A percentile compares a stretch with the other conserved stretches of the same genome.
phyloP scores from a whole-genome alignment of 2,113 vertebrate genomes.

The Numenius arquata region DNA sequence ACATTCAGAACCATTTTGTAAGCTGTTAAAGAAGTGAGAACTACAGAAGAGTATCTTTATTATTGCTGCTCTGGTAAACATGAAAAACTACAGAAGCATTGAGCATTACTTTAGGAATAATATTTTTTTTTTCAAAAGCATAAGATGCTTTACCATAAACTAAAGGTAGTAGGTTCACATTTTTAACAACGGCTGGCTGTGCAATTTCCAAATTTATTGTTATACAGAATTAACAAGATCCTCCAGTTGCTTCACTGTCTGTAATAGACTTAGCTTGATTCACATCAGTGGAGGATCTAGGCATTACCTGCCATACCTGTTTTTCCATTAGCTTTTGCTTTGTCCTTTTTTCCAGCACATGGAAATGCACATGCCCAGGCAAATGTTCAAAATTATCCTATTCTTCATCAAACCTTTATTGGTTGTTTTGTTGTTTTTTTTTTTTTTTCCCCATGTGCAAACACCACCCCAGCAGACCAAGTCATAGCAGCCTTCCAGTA shows the following conservation, averaged over 20 bases:
- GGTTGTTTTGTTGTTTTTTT: no score
- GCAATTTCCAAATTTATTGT: not conserved
- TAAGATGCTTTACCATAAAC: not conserved
- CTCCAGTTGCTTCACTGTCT: not conserved
- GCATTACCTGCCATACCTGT: not conserved
- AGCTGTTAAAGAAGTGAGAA: not conserved
- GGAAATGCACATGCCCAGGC: not conserved
- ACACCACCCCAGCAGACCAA: not conserved
- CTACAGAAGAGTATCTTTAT: not conserved
- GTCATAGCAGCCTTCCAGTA: not conserved
- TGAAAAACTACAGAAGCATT: not conserved
- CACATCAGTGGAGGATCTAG: not conserved
- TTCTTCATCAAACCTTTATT: not conserved
- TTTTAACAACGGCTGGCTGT: not conserved
- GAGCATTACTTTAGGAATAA: not conserved
- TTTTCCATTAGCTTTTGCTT: constrained; percentile 28
- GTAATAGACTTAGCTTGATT: not conserved
- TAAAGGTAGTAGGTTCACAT: not conserved
- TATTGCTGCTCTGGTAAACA: not conserved
- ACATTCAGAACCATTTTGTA: not conserved
- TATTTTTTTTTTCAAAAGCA: not conserved
- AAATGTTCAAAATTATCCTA: constrained; percentile 20
- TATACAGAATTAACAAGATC: not conserved
- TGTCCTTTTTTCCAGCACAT: not conserved
- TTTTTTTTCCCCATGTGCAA: not conserved